Evolutionary conservation across 1,140 invertebrate genomes (phyloP).

Genomic region (Cherax destructor): DNA sequence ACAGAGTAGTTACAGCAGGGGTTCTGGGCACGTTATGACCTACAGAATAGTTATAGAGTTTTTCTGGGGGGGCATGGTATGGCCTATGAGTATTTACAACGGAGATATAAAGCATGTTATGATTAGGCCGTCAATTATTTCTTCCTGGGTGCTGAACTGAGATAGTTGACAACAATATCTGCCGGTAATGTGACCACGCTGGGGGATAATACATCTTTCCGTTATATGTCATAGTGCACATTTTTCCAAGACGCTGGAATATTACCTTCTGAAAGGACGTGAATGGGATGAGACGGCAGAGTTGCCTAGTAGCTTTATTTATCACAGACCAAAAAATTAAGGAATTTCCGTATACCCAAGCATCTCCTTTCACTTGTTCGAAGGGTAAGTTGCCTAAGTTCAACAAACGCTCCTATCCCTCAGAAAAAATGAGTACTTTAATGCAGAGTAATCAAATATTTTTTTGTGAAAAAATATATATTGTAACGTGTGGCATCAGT

Average conservation of each 20-base stretch:
- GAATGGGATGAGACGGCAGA: neutral
- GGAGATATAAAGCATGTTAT: neutral
- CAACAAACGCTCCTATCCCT: too few species aligned
- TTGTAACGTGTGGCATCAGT: slow-evolving; percentile 30
- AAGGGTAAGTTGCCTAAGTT: too few species aligned
- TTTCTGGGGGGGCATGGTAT: too few species aligned
- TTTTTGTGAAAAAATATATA: neutral
- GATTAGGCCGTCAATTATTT: neutral
- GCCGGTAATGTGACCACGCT: neutral
- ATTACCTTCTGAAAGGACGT: slow-evolving; percentile 1
- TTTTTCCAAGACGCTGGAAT: slow-evolving; percentile 9
- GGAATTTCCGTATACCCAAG: too few species aligned
- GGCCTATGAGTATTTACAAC: neutral
- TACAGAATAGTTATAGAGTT: too few species aligned
- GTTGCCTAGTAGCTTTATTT: neutral
- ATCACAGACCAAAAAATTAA: too few species aligned
- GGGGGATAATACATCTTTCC: neutral
- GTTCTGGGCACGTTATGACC: too few species aligned
- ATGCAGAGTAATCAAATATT: neutral
- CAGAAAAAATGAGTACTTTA: neutral
- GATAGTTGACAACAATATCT: slow-evolving; percentile 5
- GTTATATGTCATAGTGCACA: neutral
- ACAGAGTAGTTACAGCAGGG: too few species aligned
- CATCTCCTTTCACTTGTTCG: too few species aligned
- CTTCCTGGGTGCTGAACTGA: neutral